Conservation (phyloP, 2,797 vertebrate genomes). For the Nothura maculosa region DNA sequence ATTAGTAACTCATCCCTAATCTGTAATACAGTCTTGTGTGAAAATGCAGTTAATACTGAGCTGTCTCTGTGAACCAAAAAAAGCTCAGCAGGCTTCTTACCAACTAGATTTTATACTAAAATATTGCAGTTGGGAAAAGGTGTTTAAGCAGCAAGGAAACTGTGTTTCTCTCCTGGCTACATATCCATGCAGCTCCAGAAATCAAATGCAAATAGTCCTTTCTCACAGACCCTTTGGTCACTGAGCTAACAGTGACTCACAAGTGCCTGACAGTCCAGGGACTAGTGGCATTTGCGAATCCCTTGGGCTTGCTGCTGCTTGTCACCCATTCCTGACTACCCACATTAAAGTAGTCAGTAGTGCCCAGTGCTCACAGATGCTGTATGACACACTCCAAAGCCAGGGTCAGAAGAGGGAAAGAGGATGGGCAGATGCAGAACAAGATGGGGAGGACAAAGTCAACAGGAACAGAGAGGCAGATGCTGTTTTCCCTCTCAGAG, state of each 20-base stretch:
- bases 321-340: background rate
- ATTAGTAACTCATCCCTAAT: background rate
- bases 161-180: background rate
- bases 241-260: background rate
- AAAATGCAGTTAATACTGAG: background rate
- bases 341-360: accelerated
- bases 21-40: background rate
- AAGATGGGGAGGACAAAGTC: background rate
- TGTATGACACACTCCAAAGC: background rate
- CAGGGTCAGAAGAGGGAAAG: background rate
- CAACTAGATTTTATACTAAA: background rate
- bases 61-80: background rate
- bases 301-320: background rate
- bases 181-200: background rate
- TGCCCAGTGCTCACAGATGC: background rate
- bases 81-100: background rate
- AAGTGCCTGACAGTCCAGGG: background rate
- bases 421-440: background rate
- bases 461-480: background rate
- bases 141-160: background rate
- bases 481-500: background rate
- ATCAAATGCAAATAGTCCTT: background rate
- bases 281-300: background rate
- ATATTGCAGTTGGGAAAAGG: background rate
- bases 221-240: background rate